Conservation (phyloP, 2,797 vertebrate species). For the Spondyliosoma cantharus region DNA sequence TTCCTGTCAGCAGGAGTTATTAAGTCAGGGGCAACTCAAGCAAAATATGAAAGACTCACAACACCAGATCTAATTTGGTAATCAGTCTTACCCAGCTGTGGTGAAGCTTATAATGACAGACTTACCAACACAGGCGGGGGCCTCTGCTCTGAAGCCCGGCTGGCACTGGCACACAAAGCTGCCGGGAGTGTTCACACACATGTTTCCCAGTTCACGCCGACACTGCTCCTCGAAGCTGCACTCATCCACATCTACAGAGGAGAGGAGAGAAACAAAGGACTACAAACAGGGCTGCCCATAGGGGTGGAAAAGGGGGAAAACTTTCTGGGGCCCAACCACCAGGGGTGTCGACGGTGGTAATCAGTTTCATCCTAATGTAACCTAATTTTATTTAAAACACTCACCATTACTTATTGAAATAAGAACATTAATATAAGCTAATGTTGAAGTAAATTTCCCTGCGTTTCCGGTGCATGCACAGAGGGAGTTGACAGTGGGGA, state of each 20-base stretch:
- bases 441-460: no score
- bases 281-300: neutral
- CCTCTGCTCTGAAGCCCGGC: constrained; percentile 81
- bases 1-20: constrained; percentile 30
- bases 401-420: no score
- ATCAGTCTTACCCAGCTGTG: constrained; percentile 23
- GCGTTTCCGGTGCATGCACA: no score
- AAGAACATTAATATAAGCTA: no score
- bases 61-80: constrained; percentile 21
- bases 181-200: constrained; percentile 85
- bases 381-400: no score
- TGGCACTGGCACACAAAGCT: constrained; percentile 85
- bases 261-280: constrained; percentile 8
- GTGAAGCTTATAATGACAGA: constrained; percentile 1
- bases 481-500: no score
- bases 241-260: constrained; percentile 84
- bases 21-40: constrained; percentile 13
- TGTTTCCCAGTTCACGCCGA: constrained; percentile 82
- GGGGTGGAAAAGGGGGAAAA: no score
- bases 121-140: constrained; percentile 81
- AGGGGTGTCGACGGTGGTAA: no score
- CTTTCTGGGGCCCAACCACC: no score
- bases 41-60: constrained; percentile 30
- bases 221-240: constrained; percentile 86
- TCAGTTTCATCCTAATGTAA: no score